Evolutionary conservation across 2,113 vertebrate species (phyloP).

Genomic region (Urocolius indicus): DNA sequence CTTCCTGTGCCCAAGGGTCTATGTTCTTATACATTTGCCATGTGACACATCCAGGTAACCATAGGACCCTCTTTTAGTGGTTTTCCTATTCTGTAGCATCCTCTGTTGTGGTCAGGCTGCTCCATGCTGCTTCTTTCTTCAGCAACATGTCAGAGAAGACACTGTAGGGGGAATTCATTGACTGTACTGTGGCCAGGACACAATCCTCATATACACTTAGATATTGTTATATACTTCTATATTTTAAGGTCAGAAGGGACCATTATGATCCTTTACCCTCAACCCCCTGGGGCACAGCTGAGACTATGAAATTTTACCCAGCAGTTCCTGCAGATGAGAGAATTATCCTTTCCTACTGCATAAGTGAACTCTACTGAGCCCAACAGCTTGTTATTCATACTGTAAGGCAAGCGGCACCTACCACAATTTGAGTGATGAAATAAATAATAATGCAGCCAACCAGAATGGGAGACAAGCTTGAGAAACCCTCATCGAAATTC

Average conservation of each 20-base stretch:
- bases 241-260: not conserved
- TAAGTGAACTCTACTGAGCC: conserved; percentile 52
- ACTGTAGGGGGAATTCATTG: not conserved
- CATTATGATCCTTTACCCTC: not conserved
- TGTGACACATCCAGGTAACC: not conserved
- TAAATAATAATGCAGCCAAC: conserved; percentile 72
- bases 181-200: not conserved
- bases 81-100: not conserved
- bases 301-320: conserved; percentile 28
- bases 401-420: conserved; percentile 57
- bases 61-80: not conserved
- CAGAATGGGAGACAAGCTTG: conserved; percentile 42
- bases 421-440: conserved; percentile 66
- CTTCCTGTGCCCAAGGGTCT: not conserved
- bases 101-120: not conserved
- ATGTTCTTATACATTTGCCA: not conserved
- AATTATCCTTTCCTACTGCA: conserved; percentile 42
- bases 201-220: not conserved
- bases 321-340: not conserved
- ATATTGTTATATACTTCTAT: not conserved
- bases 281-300: not conserved
- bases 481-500: conserved; percentile 63
- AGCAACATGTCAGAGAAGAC: not conserved
- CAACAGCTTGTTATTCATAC: conserved; percentile 55
- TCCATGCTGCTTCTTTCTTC: not conserved